Evolutionary conservation across 2,113 vertebrate species (phyloP), one percentile per base, ranked within the genome.

Genomic region (mouse (Mus musculus)): DNA sequence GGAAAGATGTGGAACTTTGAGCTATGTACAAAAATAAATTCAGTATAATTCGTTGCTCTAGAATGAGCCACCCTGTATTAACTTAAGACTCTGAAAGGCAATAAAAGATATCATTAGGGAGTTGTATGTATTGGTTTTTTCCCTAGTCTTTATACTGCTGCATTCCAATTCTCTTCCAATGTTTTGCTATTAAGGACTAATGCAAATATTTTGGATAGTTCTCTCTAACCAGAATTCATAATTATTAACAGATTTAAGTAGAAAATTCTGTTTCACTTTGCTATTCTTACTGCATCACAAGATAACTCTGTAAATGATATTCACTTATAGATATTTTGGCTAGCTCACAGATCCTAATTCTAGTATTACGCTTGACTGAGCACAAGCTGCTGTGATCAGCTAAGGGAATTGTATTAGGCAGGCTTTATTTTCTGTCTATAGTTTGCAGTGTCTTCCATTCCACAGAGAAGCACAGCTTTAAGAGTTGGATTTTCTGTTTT

Each of bases 201-300:
- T 88, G 81, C 89, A 87, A 82, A 95, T 89, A 94, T 91, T 96
- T 93, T 95, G 69, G 89, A 84, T 94, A 91, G 75, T 92, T 95
- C 61, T 86, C 71, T 91, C 3, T 78, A 73, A 63, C 90, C 54
- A 78, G 77, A 89, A 93, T 91, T 92, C 73, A 7, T 96, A 95
- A 89, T 84, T 94, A 88, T 92, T 91, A 95, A 75, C 95, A 95
- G 95, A 72, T 90, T 93, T 82, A 90, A 88, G 87, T 80, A 95
- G 95, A 89, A 97, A 96, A 75, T 93, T 75, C 86, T 71, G 89
- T 96, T 97, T 97, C 11, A 1, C 96, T 97, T 98, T 94, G 95
- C 82, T 93, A 46, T 90, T 90, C 52, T 91, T 92, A 84, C 85
- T 94, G 85, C 61, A 49, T 95, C 81, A 46, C 91, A 93, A 95